These are phyloP conservation scores for Brachionus angularis DNA, from an alignment of 1,140 invertebrate species.

Conservation along the genomic window DNA sequence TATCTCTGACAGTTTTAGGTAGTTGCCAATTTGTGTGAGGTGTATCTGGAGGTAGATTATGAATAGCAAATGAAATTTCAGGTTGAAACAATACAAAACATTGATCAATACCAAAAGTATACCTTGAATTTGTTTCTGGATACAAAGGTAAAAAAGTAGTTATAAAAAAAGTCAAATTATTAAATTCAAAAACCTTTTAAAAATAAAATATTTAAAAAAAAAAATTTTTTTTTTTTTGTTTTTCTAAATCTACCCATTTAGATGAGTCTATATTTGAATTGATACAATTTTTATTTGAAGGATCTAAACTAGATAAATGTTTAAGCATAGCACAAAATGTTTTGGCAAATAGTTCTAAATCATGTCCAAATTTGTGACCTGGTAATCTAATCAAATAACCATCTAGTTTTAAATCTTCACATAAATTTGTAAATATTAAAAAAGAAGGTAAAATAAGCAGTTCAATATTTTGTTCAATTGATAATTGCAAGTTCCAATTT, in stretches of 20 bases:
- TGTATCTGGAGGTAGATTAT: slow-evolving; percentile 51
- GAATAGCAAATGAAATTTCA: slow-evolving; percentile 54
- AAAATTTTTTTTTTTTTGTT: slow-evolving; percentile 45
- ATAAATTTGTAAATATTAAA: slow-evolving; percentile 33
- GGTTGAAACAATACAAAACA: slow-evolving; percentile 53
- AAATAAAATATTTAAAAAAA: slow-evolving; percentile 46
- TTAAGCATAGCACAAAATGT: slow-evolving; percentile 47
- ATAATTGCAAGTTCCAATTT: slow-evolving; percentile 45
- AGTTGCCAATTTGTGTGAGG: slow-evolving; percentile 50
- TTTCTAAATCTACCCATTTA: background rate
- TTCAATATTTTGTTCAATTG: slow-evolving; percentile 23
- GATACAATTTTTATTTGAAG: slow-evolving; percentile 47
- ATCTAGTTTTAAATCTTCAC: background rate
- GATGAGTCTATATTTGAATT: background rate
- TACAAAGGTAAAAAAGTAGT: slow-evolving; percentile 55
- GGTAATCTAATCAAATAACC: slow-evolving; percentile 28
- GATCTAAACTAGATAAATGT: slow-evolving; percentile 49
- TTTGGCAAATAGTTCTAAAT: slow-evolving; percentile 46
- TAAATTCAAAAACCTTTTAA: slow-evolving; percentile 54
- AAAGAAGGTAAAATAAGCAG: slow-evolving; percentile 29
- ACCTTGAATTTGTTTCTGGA: slow-evolving; percentile 49
- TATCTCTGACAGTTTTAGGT: slow-evolving; percentile 50
- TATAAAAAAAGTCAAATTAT: slow-evolving; percentile 53
- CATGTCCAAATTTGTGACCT: background rate
- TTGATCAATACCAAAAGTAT: slow-evolving; percentile 48